A percentile compares a stretch with the other conserved stretches of the same genome.
Evolutionary conservation across 2,797 vertebrate species (phyloP).

Genomic region (Threskiornis aethiopicus): DNA sequence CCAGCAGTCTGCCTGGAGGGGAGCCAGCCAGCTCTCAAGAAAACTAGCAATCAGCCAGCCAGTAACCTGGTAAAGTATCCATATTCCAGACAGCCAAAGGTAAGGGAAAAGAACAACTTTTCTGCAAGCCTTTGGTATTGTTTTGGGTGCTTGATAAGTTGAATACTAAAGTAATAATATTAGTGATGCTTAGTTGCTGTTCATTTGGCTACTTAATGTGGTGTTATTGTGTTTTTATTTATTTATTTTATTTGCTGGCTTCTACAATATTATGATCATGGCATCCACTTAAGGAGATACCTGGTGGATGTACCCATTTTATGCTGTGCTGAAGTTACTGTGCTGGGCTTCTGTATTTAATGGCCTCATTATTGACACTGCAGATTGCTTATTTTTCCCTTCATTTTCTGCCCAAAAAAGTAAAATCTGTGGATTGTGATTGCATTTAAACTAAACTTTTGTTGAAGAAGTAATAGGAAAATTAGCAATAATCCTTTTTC

Average conservation of each 20-base stretch:
- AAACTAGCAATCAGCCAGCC: constrained; percentile 53
- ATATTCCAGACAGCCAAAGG: constrained; percentile 48
- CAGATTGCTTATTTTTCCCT: not conserved
- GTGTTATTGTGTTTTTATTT: not conserved
- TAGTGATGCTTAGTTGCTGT: not conserved
- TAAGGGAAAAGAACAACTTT: constrained; percentile 34
- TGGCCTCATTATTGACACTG: not conserved
- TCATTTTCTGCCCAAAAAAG: not conserved
- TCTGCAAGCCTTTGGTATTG: constrained; percentile 40
- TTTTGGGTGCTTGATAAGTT: constrained; percentile 38
- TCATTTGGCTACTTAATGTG: constrained; percentile 31
- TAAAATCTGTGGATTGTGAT: not conserved
- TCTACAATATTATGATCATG: not conserved
- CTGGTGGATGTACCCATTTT: not conserved
- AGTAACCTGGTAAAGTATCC: constrained; percentile 38
- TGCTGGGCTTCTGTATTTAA: constrained; percentile 10
- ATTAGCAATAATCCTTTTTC: not conserved
- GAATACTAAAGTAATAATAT: not conserved
- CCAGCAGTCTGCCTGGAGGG: constrained; percentile 61
- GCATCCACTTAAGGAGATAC: not conserved
- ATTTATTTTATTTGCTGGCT: constrained; percentile 50
- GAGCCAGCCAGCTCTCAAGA: constrained; percentile 41
- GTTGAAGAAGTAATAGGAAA: not conserved
- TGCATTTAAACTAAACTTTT: not conserved
- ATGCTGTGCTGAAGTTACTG: not conserved